Evolutionary conservation across 1,140 invertebrate species (phyloP), one percentile per base, ranked within the genome.

Genomic region (Schlechtendalia chinensis): DNA sequence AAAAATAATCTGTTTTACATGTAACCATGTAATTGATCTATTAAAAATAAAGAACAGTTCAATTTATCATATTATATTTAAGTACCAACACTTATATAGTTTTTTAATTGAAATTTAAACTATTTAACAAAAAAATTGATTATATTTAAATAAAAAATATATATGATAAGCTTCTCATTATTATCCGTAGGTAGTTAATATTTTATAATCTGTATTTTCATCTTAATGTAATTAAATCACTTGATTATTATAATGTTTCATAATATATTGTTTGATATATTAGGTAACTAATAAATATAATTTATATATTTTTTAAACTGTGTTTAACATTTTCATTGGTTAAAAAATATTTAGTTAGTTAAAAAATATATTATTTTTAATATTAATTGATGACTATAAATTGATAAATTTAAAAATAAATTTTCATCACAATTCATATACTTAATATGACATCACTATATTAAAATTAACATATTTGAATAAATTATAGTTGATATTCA

Each of bases 21-120:
- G 32, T n/a, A 63, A 63, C 14, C 10, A n/a, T 8, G 16, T 39
- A 65, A 32, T 39, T 65, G 1, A 65, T 39, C 29, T 29, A 27
- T 65, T 29, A 65, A 65, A 65, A 65, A 65, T 39, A 65, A 32
- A 39, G 27, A n/a, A 39, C 27, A 61, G 27, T 61, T 63, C 17
- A 19, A 19, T 27, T 63, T 19, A 19, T 54, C 4, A 67, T 5
- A 39, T 45, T 39, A 39, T 39, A 39, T 19, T 67, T 67, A 12
- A 67, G 11, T 39, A 32, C 8, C 27, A 39, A 39, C 10, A 65
- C 29, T 17, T 32, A 63, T 4, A 50, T 50, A 19, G 16, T 54
- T 19, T 3, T 54, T 19, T 54, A 54, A 4, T 54, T 54, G 2
- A 54, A 54, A 16, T n/a, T n/a, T n/a, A n/a, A 19, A 54, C 19